phyloP scores from a whole-genome alignment of 2,113 vertebrate genomes.

The Clarias batrachus region DNA sequence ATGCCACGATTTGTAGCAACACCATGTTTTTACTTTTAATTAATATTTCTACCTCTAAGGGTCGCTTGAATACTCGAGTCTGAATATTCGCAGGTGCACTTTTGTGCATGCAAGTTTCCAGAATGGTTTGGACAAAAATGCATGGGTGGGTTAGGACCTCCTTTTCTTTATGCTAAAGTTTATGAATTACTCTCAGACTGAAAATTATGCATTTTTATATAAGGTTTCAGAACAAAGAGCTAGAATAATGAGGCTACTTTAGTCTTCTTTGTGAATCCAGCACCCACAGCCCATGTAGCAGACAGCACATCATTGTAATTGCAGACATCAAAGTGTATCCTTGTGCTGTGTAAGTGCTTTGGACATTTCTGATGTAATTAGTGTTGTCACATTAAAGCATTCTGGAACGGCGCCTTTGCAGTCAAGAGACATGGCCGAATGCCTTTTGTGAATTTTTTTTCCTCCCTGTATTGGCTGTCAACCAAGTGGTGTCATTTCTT shows the following conservation, averaged over 20 bases:
- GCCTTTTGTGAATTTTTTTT: neutral
- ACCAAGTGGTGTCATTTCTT: neutral
- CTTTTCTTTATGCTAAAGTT: neutral
- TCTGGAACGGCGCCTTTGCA: neutral
- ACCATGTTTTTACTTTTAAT: neutral
- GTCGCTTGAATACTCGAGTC: neutral
- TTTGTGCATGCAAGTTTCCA: neutral
- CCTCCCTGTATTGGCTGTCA: neutral
- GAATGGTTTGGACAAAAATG: neutral
- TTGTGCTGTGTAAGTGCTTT: neutral
- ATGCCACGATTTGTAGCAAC: neutral
- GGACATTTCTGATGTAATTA: constrained; percentile 18
- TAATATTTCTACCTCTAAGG: neutral
- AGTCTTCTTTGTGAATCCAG: neutral
- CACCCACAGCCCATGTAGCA: neutral
- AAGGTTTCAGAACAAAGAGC: neutral
- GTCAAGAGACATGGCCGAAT: neutral
- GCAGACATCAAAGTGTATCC: neutral
- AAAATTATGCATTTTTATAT: neutral
- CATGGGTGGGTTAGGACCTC: neutral
- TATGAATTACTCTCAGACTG: neutral
- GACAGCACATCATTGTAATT: constrained; percentile 17
- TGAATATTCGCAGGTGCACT: neutral
- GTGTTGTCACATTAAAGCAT: constrained; percentile 26
- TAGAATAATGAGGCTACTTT: neutral